Base-by-base conservation (phyloP, 2,888 invertebrate species). In the Conchocele bisecta region DNA sequence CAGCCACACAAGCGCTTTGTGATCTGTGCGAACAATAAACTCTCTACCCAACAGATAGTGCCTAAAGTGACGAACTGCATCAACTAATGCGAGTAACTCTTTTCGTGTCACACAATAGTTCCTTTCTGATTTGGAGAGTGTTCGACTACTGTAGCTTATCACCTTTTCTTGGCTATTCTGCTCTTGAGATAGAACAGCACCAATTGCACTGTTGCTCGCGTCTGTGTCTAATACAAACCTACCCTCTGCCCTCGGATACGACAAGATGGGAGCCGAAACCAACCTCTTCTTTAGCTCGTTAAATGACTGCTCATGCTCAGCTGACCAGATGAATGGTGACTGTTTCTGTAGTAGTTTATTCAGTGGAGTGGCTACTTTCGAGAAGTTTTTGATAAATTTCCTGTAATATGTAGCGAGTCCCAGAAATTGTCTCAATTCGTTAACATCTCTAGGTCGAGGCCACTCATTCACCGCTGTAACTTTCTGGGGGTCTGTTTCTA, bases 1-100 rank as follows among this genome's bases (percentile, higher is more conserved):
- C 15, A 79, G 53, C 70, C 70, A 79, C 37, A 29, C 20, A 28
- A 79, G 56, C 13, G 69, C 41, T n/a, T 59, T 48, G 56, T 79
- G 75, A 39, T 81, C 79, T 11, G 66, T 70, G 7, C 70, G 29
- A 5, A 72, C 41, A 1, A 63, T 33, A 33, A 72, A 69, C 7
- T 39, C 31, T 17, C 54, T 17, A 2, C 79, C 68, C 33, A 44
- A 70, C 3, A 81, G 31, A 35, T 80, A 81, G 28, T 65, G 51
- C 4, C 64, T 63, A 42, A 69, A 81, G 20, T 70, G 44, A 26
- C 44, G 41, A 1, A 57, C 42, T 4, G 26, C 3, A 9, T 33
- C 7, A 4, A 42, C 39, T 3, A 57, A 28, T 17, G 42, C 42
- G 7, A 57, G 17, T 6, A 80, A 35, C 48, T 72, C 81, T 22